Evolutionary conservation across 2,113 vertebrate species (phyloP).

Genomic region (Lanius collurio): DNA sequence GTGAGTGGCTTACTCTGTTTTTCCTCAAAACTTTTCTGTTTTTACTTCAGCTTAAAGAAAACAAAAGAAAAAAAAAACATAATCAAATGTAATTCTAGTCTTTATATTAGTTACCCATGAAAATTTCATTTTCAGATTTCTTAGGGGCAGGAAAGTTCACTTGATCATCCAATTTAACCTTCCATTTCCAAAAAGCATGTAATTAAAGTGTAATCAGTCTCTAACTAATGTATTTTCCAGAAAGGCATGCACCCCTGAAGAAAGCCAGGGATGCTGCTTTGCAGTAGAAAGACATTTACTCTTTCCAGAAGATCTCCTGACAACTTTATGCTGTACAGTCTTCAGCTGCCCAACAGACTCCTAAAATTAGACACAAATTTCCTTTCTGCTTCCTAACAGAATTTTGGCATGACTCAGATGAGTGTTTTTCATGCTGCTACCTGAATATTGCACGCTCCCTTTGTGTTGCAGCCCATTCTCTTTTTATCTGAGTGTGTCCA

Average conservation of each 20-base stretch:
- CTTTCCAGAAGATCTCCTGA: neutral
- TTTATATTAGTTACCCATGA: neutral
- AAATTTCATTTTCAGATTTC: neutral
- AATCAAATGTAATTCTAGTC: neutral
- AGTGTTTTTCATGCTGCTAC: constrained; percentile 68
- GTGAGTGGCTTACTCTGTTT: neutral
- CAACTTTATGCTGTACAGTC: neutral
- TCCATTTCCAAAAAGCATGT: neutral
- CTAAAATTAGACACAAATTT: constrained; percentile 65
- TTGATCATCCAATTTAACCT: neutral
- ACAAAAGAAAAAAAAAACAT: rapidly evolving
- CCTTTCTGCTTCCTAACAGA: constrained; percentile 78
- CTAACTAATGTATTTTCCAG: neutral
- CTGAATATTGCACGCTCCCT: neutral
- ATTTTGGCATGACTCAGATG: constrained; percentile 73
- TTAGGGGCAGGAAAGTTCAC: neutral
- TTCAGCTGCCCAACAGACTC: neutral
- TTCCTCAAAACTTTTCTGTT: neutral
- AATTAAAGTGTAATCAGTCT: neutral
- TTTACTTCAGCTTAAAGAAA: neutral
- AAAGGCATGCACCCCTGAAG: neutral
- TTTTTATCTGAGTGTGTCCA: neutral
- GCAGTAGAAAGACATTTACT: neutral
- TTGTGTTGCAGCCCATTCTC: neutral
- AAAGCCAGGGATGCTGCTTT: neutral